Conservation (phyloP, 1,140 invertebrate species). For the Macrobrachium nipponense region DNA sequence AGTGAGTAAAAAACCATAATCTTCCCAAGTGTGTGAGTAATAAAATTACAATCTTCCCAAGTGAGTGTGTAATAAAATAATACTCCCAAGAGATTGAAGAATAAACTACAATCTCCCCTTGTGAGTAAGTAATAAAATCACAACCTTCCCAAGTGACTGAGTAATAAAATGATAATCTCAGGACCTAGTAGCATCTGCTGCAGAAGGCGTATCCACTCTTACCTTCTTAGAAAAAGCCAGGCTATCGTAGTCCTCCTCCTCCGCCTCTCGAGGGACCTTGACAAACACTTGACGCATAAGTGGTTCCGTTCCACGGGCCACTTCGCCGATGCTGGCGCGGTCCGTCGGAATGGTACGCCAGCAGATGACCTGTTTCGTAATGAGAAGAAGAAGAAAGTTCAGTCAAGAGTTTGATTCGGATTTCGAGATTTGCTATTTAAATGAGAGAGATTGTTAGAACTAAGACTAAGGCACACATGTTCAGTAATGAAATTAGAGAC, state of each 20-base stretch:
- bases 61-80: too few species aligned
- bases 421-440: not conserved
- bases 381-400: not conserved
- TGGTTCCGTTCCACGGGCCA: conserved; percentile 93
- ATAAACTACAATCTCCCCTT: too few species aligned
- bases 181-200: not conserved
- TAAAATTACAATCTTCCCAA: too few species aligned
- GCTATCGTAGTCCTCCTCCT: conserved; percentile 59
- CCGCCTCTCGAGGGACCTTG: conserved; percentile 66
- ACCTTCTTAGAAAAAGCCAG: conserved; percentile 48
- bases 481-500: too few species aligned
- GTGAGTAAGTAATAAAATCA: too few species aligned
- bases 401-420: not conserved
- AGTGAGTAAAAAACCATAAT: too few species aligned
- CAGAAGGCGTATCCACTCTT: not conserved
- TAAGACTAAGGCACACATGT: too few species aligned
- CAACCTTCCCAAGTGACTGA: too few species aligned
- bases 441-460: too few species aligned
- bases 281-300: conserved; percentile 96
- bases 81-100: too few species aligned
- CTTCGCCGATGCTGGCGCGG: conserved; percentile 85
- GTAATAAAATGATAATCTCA: too few species aligned
- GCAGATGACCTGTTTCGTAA: conserved; percentile 77
- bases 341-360: conserved; percentile 94
- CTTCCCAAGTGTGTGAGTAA: too few species aligned